A percentile compares a stretch with the other conserved stretches of the same genome.
Evolutionary conservation across 1,140 invertebrate species (phyloP).

Genomic region (Zaprionus gabonicus): DNA sequence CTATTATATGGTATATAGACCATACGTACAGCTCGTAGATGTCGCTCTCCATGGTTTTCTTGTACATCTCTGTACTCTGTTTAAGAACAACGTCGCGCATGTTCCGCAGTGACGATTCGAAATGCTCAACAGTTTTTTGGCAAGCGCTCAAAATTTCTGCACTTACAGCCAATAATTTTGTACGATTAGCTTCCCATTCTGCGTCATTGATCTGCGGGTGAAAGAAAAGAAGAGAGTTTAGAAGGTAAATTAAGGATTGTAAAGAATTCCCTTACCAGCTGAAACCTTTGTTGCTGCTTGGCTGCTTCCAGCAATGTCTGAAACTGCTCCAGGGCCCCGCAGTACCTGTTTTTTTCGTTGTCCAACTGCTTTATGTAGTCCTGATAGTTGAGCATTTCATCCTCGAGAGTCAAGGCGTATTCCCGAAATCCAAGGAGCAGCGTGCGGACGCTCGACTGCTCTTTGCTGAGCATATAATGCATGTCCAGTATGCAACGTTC

Average conservation of each 20-base stretch:
- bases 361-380: constrained; percentile 12
- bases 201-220: constrained; percentile 19
- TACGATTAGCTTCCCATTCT: constrained; percentile 35
- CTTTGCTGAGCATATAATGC: constrained; percentile 53
- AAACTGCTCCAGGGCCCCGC: constrained; percentile 42
- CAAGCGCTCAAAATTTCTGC: not conserved
- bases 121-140: constrained; percentile 14
- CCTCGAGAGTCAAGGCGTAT: constrained; percentile 54
- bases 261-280: constrained; percentile 29
- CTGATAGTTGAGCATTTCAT: constrained; percentile 43
- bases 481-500: constrained; percentile 38
- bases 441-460: constrained; percentile 39
- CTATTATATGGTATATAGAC: too few relatives aligned
- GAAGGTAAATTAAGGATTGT: not conserved
- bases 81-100: constrained; percentile 1
- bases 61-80: constrained; percentile 20
- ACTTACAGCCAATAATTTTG: not conserved
- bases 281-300: constrained; percentile 17
- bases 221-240: not conserved
- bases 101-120: constrained; percentile 23
- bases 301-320: not conserved
- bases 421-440: constrained; percentile 55
- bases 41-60: constrained; percentile 26
- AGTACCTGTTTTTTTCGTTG: constrained; percentile 14
- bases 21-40: constrained; percentile 51